Evolutionary conservation across 2,888 invertebrate genomes (phyloP).

Genomic region (Argyresthia goedartella): DNA sequence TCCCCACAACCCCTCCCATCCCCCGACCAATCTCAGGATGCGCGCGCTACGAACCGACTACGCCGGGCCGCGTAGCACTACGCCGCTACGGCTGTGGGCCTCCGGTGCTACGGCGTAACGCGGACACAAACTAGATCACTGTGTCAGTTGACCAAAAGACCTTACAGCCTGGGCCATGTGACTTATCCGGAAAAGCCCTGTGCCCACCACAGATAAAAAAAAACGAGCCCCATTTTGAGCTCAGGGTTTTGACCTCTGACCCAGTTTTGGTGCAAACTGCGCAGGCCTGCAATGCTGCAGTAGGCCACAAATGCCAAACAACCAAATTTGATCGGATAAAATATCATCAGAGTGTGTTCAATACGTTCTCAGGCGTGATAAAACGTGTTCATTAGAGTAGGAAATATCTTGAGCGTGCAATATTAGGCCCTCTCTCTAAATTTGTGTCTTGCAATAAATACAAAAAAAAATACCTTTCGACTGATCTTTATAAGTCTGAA

Average conservation of each 20-base stretch:
- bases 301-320: slow-evolving; percentile 3
- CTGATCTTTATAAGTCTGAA: slow-evolving; percentile 47
- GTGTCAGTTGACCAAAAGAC: slow-evolving; percentile 39
- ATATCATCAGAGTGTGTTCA: slow-evolving; percentile 28
- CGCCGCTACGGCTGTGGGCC: slow-evolving; percentile 63
- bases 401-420: slow-evolving; percentile 13
- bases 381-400: slow-evolving; percentile 57
- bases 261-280: slow-evolving; percentile 51
- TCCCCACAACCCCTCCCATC: neutral
- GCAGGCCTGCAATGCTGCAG: slow-evolving; percentile 37
- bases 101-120: slow-evolving; percentile 43
- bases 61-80: slow-evolving; percentile 50
- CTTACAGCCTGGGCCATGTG: slow-evolving; percentile 17
- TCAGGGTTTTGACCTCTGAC: slow-evolving; percentile 53
- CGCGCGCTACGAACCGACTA: slow-evolving; percentile 21
- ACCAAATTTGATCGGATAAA: neutral
- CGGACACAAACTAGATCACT: slow-evolving; percentile 36
- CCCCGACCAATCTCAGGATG: slow-evolving; percentile 36
- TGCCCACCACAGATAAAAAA: slow-evolving; percentile 33
- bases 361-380: slow-evolving; percentile 31
- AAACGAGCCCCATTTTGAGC: slow-evolving; percentile 6
- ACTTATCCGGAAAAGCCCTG: slow-evolving; percentile 9
- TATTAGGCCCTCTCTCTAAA: slow-evolving; percentile 13
- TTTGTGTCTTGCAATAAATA: slow-evolving; percentile 30
- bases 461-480: slow-evolving; percentile 25